Evolutionary conservation across 2,113 vertebrate species (phyloP), one percentile per base, ranked within the genome.

Genomic region (Pelecanus crispus): DNA sequence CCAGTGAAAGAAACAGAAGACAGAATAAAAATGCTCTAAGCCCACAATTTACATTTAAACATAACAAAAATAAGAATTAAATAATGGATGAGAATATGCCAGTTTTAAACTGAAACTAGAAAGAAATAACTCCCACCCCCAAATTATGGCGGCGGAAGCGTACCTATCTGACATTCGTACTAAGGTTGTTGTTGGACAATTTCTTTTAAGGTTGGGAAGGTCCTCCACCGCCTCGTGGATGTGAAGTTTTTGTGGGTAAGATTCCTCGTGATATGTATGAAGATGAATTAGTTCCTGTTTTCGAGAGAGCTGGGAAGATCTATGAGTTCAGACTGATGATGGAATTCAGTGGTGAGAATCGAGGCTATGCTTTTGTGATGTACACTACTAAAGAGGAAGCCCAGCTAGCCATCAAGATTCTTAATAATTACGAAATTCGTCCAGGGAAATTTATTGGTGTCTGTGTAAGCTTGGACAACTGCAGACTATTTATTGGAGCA

Each of bases 241-340:
- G 99, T 97, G 99, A 99, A 98, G 99, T 99, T 68, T 99, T 99
- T 86, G 99, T 99, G 95, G 99, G 99, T 78, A 99, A 99, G 98
- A 99, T 99, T 95, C 99, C 99, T 82, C 98, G 99, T 94, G 99
- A 99, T 96, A 98, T 99, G 98, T 99, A 98, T 86, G 99, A 99
- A 92, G 99, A 99, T 95, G 98, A 99, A 78, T 96, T 99, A 91
- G 99, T 99, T 50, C 99, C 99, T 53, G 98, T 99, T 93, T 99
- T 99, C 1, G 99, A 99, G 97, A 98, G 96, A 88, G 99, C 98
- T 47, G 99, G 99, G 15, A 97, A 95, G 70, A 99, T 99, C 97
- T 99, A 99, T 73, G 99, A 99, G 97, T 99, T 99, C 97, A 98
- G 99, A 31, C 97, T 99, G 93, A 99, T 99, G 99, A 99, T 99